Evolutionary conservation across 2,888 invertebrate species (phyloP).

Genomic region (Limnephilus auricula): DNA sequence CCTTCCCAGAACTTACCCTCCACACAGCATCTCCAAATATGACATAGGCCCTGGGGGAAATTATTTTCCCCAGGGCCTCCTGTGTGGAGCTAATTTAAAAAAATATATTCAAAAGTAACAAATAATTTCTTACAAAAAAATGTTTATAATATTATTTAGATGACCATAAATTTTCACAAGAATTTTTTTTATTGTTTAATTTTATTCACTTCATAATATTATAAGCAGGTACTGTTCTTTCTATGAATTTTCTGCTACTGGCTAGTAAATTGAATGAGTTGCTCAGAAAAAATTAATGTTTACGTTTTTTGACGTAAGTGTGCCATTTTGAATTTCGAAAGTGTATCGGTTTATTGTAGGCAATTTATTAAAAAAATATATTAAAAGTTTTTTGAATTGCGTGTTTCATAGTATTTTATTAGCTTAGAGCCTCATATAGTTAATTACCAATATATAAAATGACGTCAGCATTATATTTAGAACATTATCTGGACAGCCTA

Average conservation of each 20-base stretch:
- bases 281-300: conserved; percentile 46
- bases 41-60: no score
- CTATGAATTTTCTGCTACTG: not conserved
- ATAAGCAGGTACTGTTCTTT: not conserved
- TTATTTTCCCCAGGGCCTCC: no score
- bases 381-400: conserved; percentile 5
- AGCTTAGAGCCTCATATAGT: not conserved
- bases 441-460: conserved; percentile 76
- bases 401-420: conserved; percentile 15
- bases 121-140: no score
- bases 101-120: no score
- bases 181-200: not conserved
- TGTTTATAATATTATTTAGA: no score
- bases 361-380: conserved; percentile 13
- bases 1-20: no score
- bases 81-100: no score
- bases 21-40: no score
- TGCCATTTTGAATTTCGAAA: conserved; percentile 61
- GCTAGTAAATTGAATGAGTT: not conserved
- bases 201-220: not conserved
- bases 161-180: no score
- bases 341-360: conserved; percentile 37
- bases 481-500: conserved; percentile 97
- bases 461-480: conserved; percentile 96
- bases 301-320: conserved; percentile 57